phyloP scores from a whole-genome alignment of 1,140 invertebrate species.

The Achroia grisella region DNA sequence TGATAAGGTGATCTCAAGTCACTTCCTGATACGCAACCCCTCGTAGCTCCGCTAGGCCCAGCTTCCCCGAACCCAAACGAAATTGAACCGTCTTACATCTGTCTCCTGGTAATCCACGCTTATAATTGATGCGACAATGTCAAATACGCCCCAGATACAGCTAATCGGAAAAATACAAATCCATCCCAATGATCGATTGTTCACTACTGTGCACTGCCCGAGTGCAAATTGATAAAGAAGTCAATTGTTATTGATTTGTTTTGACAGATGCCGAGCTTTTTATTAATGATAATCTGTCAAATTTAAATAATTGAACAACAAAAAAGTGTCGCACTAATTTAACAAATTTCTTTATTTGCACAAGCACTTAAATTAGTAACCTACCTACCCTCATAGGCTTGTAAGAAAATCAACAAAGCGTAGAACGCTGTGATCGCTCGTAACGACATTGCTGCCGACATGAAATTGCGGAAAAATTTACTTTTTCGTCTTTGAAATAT shows the following conservation, averaged over 20 bases:
- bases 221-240: conserved; percentile 18
- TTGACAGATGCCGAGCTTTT: conserved; percentile 11
- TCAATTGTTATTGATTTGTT: conserved; percentile 10
- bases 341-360: too few relatives aligned
- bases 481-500: conserved; percentile 56
- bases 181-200: conserved; percentile 61
- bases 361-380: too few relatives aligned
- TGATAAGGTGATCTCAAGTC: conserved; percentile 30
- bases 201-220: conserved; percentile 11
- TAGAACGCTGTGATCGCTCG: conserved; percentile 6
- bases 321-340: too few relatives aligned
- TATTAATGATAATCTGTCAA: neutral
- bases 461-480: conserved; percentile 59
- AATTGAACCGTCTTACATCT: conserved; percentile 69
- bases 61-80: conserved; percentile 27
- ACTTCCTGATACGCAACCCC: conserved; percentile 31
- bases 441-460: conserved; percentile 36
- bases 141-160: conserved; percentile 52
- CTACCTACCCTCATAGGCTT: too few relatives aligned
- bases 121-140: conserved; percentile 72
- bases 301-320: too few relatives aligned
- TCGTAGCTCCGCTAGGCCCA: neutral
- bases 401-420: too few relatives aligned
- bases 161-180: conserved; percentile 71
- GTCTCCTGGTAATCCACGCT: conserved; percentile 64